Evolutionary conservation across 1,140 invertebrate species (phyloP).

Genomic region (Xylocopa sonorina): DNA sequence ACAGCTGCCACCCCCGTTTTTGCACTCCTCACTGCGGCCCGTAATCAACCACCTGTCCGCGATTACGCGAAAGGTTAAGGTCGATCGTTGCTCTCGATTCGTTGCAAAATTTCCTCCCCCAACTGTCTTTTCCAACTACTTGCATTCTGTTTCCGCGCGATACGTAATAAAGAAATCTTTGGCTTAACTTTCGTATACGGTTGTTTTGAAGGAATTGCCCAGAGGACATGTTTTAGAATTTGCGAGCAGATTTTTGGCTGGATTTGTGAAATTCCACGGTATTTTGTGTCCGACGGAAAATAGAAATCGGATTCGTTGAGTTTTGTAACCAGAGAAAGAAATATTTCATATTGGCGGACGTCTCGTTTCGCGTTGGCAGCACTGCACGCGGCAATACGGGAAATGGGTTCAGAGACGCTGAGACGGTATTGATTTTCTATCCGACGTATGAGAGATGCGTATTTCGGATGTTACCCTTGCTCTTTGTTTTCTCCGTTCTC

Average conservation of each 20-base stretch:
- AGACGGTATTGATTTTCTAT: constrained; percentile 80
- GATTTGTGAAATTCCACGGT: not conserved
- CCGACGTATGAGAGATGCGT: constrained; percentile 78
- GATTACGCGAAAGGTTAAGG: constrained; percentile 66
- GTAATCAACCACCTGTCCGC: constrained; percentile 71
- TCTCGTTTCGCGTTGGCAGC: constrained; percentile 72
- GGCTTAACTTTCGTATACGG: not conserved
- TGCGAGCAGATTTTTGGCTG: not conserved
- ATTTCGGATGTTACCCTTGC: constrained; percentile 73
- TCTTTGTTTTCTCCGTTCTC: constrained; percentile 68
- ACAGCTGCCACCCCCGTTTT: constrained; percentile 65
- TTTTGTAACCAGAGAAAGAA: constrained; percentile 9
- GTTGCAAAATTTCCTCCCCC: constrained; percentile 13
- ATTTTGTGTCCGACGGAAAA: constrained; percentile 5
- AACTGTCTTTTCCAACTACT: too few species aligned
- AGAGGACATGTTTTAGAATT: not conserved
- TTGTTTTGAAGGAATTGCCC: not conserved
- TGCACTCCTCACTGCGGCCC: constrained; percentile 57
- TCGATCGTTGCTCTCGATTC: constrained; percentile 49
- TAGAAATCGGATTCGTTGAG: constrained; percentile 36
- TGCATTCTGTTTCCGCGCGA: not conserved
- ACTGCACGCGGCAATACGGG: constrained; percentile 73
- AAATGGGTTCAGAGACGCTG: constrained; percentile 75
- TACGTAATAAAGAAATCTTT: too few species aligned
- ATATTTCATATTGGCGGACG: constrained; percentile 68